phyloP scores from a whole-genome alignment of 2,888 invertebrate genomes.

The Lobophora halterata region DNA sequence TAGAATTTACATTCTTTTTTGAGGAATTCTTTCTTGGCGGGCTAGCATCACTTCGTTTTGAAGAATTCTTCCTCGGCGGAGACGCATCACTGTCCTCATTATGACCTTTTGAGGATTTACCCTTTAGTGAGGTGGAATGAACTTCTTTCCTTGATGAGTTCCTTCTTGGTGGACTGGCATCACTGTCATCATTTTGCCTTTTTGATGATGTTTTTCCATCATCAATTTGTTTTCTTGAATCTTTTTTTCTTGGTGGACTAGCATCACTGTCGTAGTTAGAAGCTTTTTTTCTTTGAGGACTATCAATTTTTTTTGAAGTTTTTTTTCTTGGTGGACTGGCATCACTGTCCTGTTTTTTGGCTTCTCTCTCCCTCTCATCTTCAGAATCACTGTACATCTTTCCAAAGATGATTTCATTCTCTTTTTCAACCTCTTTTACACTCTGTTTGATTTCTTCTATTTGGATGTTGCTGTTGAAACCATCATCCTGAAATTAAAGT shows the following conservation, averaged over 20 bases:
- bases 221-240: no score
- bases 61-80: constrained; percentile 34
- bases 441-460: constrained; percentile 68
- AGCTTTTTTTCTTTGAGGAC: not conserved
- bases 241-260: not conserved
- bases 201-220: no score
- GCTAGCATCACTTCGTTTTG: constrained; percentile 60
- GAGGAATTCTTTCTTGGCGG: constrained; percentile 10
- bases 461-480: constrained; percentile 69
- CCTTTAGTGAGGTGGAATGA: constrained; percentile 58
- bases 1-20: no score
- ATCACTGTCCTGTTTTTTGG: constrained; percentile 45
- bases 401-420: constrained; percentile 68
- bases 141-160: constrained; percentile 29
- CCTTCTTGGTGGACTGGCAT: constrained; percentile 4
- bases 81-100: constrained; percentile 66
- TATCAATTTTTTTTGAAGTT: not conserved
- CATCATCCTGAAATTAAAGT: constrained; percentile 62
- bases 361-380: constrained; percentile 53
- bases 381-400: constrained; percentile 77
- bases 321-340: constrained; percentile 48
- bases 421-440: constrained; percentile 61
- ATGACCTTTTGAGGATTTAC: constrained; percentile 31
- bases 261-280: not conserved
- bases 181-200: constrained; percentile 9